Evolutionary conservation across 2,113 vertebrate genomes (phyloP), one percentile per base, ranked within the genome.

Genomic region (Rhabdomys dilectus): DNA sequence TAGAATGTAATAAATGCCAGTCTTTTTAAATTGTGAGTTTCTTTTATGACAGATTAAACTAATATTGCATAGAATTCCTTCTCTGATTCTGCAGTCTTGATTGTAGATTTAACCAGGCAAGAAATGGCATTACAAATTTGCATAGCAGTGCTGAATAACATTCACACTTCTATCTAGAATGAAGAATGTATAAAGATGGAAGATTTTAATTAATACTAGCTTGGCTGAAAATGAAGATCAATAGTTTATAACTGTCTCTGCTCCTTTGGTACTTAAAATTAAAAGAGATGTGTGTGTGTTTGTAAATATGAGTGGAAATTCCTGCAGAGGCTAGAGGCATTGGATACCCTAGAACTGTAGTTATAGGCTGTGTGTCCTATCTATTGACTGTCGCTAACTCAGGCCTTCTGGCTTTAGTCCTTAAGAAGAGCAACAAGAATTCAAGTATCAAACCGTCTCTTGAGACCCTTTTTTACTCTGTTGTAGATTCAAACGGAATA

Each of bases 181-280:
- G 11, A 11, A 62, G n/a, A 3, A 36, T 24, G 22, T 4, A n/a
- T 45, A 31, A 4, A 87, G 21, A 48, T 51, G 7, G 34, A 73
- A 3, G 31, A 2, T n/a, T 82, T 89, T 31, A 96, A 87, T 93
- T 92, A 81, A 72, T 31, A 86, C 53, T 60, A 82, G 5, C 19
- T 92, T 77, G 45, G 53, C 48, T 31, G 12, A 94, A 96, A 92
- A 34, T 75, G 36, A 36, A 16, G 76, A 88, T 80, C 45, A 90
- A 24, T 34, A 88, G 5, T 39, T 92, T 92, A 96, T 62, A 13
- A 42, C 36, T 19, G 0, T 5, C 36, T 31, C n/a, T 73, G 34
- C 6, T 34, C 31, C 62, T 16, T 70, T 51, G 36, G 0, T 13
- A 51, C 48, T 70, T 51, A 51, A 48, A 48, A 17, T 62, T 19